Evolutionary conservation across 64 coral and sea anemone genomes (phyloP), one percentile per base, ranked within the genome.

Genomic region (Platygyra sinensis): DNA sequence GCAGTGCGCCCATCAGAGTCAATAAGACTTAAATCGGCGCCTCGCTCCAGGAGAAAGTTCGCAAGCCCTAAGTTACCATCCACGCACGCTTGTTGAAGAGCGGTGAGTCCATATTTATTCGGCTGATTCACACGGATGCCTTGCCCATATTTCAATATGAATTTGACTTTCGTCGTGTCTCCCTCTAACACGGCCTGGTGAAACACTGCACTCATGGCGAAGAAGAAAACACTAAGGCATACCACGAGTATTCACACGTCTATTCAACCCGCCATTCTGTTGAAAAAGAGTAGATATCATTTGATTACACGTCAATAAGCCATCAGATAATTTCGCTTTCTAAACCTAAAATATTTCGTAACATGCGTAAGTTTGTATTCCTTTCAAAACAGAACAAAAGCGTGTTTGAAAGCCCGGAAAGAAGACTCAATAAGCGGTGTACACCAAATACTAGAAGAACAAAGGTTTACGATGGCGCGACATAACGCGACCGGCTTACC

Each of bases 21-120:
- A 5, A 92, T 82, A 52, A 57, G 25, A 78, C 83, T 92, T 74
- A 92, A 79, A 69, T 92, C 90, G 1, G 90, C 90, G 3, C 90
- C 90, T 62, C 86, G 30, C 67, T 92, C 90, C n/a, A 92, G 82
- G 0, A 93, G 91, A 75, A 93, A 93, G 52, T 93, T 93, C 27
- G 80, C 91, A 67, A 93, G 20, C 29, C 72, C 86, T 19, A 89
- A 69, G 57, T 89, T 88, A 3, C 91, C 91, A 76, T 89, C 78
- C 6, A 22, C 42, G 67, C 80, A 79, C 6, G 91, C 86, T 52
- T 93, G 86, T 29, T 93, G 91, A 19, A 93, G 86, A 31, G 91
- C 91, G 0, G 91, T 93, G 36, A 93, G 30, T 7, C 91, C 91
- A 67, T 82, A 69, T 20, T 83, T 89, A 54, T 89, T 93, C 22